Conservation (phyloP, 2,113 vertebrate genomes). For the Rhineura floridana region DNA sequence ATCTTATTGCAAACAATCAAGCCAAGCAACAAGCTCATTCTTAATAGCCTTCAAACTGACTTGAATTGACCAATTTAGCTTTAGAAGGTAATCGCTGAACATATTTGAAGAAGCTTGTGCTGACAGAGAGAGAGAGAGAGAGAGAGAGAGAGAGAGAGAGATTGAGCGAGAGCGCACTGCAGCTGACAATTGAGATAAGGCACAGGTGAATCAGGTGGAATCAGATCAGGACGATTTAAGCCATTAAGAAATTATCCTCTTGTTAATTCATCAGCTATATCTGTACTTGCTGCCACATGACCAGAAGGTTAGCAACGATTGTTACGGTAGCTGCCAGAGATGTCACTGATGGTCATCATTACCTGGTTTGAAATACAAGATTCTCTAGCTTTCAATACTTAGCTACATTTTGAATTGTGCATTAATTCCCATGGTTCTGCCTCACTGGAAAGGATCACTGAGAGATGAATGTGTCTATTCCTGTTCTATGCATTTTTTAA, state of each 20-base stretch:
- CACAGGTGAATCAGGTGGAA: not conserved
- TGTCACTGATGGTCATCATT: not conserved
- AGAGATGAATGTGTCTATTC: too few relatives aligned
- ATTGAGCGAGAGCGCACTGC: not conserved
- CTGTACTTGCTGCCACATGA: not conserved
- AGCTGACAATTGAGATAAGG: not conserved
- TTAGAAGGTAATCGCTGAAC: not conserved
- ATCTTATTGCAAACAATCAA: not conserved
- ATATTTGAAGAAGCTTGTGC: not conserved
- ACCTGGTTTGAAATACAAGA: not conserved
- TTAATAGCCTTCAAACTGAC: not conserved
- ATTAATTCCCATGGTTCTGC: not conserved
- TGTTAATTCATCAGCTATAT: not conserved
- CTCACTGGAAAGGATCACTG: too few relatives aligned
- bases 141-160: not conserved
- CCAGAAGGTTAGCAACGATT: not conserved
- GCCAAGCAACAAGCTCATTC: not conserved
- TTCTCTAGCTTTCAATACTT: not conserved
- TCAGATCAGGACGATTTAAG: not conserved
- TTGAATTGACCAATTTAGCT: not conserved
- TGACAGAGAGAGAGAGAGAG: not conserved
- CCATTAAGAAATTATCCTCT: not conserved
- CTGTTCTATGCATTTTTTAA: too few relatives aligned
- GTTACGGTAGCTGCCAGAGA: not conserved
- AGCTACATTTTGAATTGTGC: too few relatives aligned